These are phyloP conservation scores for Megaceryle alcyon DNA, from an alignment of 2,797 vertebrate species.

Conservation along the genomic window DNA sequence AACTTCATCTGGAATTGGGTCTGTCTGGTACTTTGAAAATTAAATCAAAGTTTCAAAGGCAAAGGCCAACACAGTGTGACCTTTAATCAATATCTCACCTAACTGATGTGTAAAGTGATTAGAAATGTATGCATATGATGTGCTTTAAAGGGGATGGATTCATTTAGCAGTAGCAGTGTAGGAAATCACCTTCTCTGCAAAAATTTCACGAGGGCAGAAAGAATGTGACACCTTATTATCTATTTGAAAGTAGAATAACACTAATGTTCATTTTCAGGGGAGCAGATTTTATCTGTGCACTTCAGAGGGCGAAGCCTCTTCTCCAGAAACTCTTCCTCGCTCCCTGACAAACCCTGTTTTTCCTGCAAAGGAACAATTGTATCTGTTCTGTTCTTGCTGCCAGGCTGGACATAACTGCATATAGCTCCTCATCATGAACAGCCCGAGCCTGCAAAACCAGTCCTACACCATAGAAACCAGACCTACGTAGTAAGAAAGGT, in stretches of 20 bases:
- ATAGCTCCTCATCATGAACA: neutral
- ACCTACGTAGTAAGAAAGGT: neutral
- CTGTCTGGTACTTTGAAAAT: neutral
- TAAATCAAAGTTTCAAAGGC: neutral
- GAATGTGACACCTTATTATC: neutral
- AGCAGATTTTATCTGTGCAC: neutral
- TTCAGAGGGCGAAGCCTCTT: neutral
- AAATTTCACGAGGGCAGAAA: neutral
- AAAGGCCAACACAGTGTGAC: neutral
- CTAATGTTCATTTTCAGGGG: neutral
- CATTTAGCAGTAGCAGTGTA: neutral
- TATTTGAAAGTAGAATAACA: neutral
- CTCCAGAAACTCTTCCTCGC: neutral
- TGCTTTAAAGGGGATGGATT: neutral
- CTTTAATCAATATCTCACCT: neutral
- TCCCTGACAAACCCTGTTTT: neutral
- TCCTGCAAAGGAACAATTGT: neutral
- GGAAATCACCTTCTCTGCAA: neutral
- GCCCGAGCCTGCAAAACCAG: neutral
- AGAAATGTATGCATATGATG: neutral
- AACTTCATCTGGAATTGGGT: neutral
- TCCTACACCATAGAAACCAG: neutral
- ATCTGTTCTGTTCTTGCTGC: neutral
- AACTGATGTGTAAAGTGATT: neutral
- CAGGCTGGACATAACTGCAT: neutral